phyloP scores from a whole-genome alignment of 2,888 invertebrate species.

The Altica lythri region DNA sequence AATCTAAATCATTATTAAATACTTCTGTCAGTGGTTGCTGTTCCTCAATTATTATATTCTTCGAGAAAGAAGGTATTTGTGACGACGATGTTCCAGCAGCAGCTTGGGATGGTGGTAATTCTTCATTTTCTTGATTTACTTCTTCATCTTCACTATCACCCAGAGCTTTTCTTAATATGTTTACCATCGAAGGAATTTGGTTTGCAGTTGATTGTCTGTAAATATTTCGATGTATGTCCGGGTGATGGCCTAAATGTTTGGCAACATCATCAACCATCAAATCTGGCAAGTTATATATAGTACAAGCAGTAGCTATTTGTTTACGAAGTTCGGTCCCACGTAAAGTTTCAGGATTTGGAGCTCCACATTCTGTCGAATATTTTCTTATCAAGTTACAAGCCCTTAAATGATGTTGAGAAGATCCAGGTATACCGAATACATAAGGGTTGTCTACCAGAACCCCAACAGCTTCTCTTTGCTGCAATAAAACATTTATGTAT shows the following conservation, averaged over 20 bases:
- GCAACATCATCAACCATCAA: constrained; percentile 1
- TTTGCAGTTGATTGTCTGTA: constrained; percentile 11
- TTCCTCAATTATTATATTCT: too few species aligned
- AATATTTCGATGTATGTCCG: constrained; percentile 11
- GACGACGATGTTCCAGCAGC: too few species aligned
- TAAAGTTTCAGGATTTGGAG: constrained; percentile 12
- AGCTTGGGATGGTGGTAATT: too few species aligned
- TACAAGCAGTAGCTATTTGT: constrained; percentile 17
- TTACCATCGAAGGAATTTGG: background rate
- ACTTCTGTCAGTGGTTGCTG: too few species aligned
- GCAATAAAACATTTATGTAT: constrained; percentile 3
- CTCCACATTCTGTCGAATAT: constrained; percentile 17
- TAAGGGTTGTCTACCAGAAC: constrained; percentile 9
- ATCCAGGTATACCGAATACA: constrained; percentile 14
- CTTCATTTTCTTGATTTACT: background rate
- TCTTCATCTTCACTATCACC: background rate
- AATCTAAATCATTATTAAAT: too few species aligned
- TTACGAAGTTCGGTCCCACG: constrained; percentile 19
- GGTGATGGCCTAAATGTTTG: constrained; percentile 7
- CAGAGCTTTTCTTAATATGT: background rate
- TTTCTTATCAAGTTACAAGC: constrained; percentile 19
- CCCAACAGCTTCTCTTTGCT: constrained; percentile 1
- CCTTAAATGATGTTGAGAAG: background rate
- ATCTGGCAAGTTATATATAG: constrained; percentile 9
- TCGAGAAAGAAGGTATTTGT: too few species aligned